These are phyloP conservation scores for Glaucopsyche alexis DNA, from an alignment of 2,888 invertebrate genomes.

Conservation along the genomic window DNA sequence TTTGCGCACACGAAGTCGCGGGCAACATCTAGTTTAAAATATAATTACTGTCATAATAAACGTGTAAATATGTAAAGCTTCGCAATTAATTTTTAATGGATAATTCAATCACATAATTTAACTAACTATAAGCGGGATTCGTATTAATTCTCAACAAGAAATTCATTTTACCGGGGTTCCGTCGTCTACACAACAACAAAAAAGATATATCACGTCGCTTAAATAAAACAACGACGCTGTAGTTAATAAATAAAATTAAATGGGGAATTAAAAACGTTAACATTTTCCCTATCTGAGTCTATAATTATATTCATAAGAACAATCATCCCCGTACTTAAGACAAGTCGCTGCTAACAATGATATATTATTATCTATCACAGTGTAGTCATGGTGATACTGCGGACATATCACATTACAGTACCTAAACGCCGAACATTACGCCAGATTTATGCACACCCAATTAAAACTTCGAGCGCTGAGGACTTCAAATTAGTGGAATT, in stretches of 20 bases:
- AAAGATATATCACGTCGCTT: too few species aligned
- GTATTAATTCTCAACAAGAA: too few species aligned
- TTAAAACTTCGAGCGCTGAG: conserved; percentile 76
- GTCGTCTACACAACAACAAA: too few species aligned
- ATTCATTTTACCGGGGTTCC: too few species aligned
- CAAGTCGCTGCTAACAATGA: conserved; percentile 56
- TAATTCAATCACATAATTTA: too few species aligned
- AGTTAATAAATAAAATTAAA: neutral
- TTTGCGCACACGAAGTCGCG: too few species aligned
- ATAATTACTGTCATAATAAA: too few species aligned
- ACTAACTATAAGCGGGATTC: too few species aligned
- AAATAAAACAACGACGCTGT: neutral
- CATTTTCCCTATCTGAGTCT: conserved; percentile 31
- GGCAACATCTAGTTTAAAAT: too few species aligned
- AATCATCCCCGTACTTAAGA: conserved; percentile 38
- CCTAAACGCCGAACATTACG: conserved; percentile 71
- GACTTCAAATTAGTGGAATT: conserved; percentile 77
- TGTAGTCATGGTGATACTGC: conserved; percentile 53
- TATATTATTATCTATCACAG: conserved; percentile 67
- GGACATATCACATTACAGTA: conserved; percentile 65
- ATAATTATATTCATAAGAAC: conserved; percentile 32
- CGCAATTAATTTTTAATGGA: too few species aligned
- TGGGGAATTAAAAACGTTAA: conserved; percentile 9
- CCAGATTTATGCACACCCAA: conserved; percentile 75
- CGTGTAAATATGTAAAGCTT: too few species aligned